Evolutionary conservation across 2,797 vertebrate genomes (phyloP).

Genomic region (Hybognathus amarus): DNA sequence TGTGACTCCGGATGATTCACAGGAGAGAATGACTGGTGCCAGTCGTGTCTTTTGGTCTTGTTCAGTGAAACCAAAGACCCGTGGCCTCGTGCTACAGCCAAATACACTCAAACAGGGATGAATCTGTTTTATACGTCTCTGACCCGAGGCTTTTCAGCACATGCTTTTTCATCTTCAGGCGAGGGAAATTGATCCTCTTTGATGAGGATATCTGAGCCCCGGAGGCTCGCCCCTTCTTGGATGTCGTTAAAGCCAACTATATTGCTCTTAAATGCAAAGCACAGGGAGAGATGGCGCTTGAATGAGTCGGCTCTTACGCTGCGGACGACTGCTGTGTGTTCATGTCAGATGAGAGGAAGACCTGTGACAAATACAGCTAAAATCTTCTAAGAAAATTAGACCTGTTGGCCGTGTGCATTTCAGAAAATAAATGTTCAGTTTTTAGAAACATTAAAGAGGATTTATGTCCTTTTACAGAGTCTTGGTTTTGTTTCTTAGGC

Average conservation of each 20-base stretch:
- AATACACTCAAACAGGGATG: constrained; percentile 22
- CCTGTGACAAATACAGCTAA: constrained; percentile 9
- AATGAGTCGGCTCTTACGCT: background rate
- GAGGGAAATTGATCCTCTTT: constrained; percentile 34
- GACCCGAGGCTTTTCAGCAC: constrained; percentile 20
- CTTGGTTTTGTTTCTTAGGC: background rate
- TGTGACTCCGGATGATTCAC: constrained; percentile 22
- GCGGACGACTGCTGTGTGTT: constrained; percentile 7
- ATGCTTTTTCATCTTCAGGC: constrained; percentile 12
- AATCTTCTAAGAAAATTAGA: constrained; percentile 25
- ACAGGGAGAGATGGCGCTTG: constrained; percentile 16
- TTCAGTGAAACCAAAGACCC: constrained; percentile 10
- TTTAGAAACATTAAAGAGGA: background rate
- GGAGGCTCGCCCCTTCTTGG: constrained; percentile 42
- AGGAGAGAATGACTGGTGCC: background rate
- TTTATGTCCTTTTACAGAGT: background rate
- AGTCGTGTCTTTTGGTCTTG: background rate
- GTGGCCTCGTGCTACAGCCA: constrained; percentile 18
- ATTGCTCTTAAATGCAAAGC: constrained; percentile 55
- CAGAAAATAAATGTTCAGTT: background rate
- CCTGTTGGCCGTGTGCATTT: background rate
- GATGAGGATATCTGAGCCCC: constrained; percentile 46
- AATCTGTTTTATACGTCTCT: constrained; percentile 31
- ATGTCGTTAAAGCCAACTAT: constrained; percentile 34
- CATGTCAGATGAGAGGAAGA: constrained; percentile 31